Evolutionary conservation across 2,797 vertebrate species (phyloP).

Genomic region (Mycteria americana): DNA sequence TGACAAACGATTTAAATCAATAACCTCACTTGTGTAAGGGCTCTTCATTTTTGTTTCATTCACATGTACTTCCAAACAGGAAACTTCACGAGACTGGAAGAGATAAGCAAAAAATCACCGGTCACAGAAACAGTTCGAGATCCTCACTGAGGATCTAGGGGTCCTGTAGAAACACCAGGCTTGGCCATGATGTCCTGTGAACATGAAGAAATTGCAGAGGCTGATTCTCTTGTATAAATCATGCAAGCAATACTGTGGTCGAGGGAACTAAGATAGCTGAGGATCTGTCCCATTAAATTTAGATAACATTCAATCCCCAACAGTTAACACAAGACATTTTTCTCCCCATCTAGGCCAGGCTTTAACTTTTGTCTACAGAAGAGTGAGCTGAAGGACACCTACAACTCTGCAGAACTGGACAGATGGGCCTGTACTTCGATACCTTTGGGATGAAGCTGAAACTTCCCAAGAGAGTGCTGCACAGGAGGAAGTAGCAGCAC

Average conservation of each 20-base stretch:
- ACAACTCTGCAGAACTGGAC: not conserved
- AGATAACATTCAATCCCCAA: not conserved
- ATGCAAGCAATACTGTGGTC: not conserved
- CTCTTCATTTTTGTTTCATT: not conserved
- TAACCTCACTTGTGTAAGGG: constrained; percentile 30
- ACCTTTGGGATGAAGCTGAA: not conserved
- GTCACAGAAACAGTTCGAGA: not conserved
- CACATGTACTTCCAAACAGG: constrained; percentile 37
- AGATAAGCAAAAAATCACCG: not conserved
- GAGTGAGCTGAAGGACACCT: not conserved
- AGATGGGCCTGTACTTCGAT: not conserved
- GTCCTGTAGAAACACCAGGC: not conserved
- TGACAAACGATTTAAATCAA: not conserved
- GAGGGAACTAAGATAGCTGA: not conserved
- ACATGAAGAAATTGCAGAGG: not conserved
- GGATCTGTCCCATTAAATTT: not conserved
- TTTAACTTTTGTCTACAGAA: not conserved
- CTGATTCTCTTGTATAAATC: not conserved
- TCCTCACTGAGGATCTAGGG: not conserved
- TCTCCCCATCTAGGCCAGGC: not conserved
- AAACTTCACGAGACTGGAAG: constrained; percentile 60
- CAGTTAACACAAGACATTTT: not conserved
- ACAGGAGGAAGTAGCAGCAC: not conserved
- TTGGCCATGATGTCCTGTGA: not conserved
- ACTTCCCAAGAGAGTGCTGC: not conserved